Evolutionary conservation across 2,797 vertebrate genomes (phyloP).

Genomic region (Scleropages formosus): DNA sequence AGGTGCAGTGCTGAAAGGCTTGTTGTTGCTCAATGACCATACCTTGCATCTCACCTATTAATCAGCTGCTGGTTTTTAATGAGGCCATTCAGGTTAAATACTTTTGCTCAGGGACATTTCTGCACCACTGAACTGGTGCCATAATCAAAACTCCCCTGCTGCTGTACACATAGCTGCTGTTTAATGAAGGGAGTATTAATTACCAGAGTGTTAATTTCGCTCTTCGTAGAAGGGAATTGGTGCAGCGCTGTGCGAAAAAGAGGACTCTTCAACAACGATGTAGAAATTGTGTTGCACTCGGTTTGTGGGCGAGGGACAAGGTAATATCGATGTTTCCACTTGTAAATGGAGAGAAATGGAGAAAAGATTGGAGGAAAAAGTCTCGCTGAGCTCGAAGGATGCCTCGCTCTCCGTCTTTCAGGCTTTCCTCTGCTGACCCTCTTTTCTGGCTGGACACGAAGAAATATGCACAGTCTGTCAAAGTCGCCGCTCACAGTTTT

Average conservation of each 20-base stretch:
- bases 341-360: neutral
- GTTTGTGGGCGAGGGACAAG: neutral
- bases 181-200: neutral
- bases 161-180: neutral
- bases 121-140: neutral
- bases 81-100: neutral
- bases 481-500: neutral
- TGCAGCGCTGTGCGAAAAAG: neutral
- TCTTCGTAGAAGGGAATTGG: neutral
- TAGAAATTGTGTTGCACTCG: neutral
- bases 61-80: conserved; percentile 1
- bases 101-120: neutral
- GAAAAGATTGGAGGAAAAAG: neutral
- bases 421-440: neutral
- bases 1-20: neutral
- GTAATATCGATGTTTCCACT: neutral
- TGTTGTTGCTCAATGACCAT: neutral
- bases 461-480: neutral
- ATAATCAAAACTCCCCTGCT: neutral
- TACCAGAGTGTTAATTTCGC: neutral
- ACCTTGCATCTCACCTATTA: neutral
- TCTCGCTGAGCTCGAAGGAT: neutral
- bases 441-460: neutral
- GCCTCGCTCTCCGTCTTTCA: neutral
- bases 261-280: neutral